Percentiles rank a stretch among this genome's conserved stretches.
Evolutionary conservation across 2,888 invertebrate genomes (phyloP).

Genomic region (Griposia aprilina): DNA sequence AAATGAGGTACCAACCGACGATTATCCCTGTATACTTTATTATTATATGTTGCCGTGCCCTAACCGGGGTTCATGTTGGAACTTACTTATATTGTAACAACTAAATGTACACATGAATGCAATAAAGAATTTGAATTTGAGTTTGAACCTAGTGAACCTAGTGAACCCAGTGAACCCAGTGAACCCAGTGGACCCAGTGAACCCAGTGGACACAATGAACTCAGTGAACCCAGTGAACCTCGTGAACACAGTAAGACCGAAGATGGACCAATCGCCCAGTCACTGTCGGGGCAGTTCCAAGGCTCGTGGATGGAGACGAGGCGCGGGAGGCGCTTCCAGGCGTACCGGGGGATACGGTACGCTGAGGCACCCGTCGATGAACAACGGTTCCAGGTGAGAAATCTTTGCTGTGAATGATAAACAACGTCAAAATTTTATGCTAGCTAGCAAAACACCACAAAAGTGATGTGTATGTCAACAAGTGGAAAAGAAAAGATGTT

Average conservation of each 20-base stretch:
- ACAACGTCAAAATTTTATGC: not conserved
- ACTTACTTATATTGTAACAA: too few species aligned
- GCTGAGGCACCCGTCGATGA: slow-evolving; percentile 82
- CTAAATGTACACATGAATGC: too few species aligned
- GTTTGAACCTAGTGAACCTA: too few species aligned
- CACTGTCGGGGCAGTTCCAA: slow-evolving; percentile 77
- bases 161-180: too few species aligned
- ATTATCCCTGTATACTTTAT: too few species aligned
- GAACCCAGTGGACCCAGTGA: not conserved
- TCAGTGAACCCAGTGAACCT: not conserved
- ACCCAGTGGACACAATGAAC: not conserved
- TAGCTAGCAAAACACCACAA: not conserved
- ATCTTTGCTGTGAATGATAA: not conserved
- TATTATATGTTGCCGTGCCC: too few species aligned
- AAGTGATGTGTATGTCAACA: too few species aligned
- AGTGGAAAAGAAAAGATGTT: too few species aligned
- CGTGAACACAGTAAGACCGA: not conserved
- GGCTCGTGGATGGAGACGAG: slow-evolving; percentile 82
- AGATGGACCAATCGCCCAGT: slow-evolving; percentile 64
- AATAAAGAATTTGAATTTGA: too few species aligned
- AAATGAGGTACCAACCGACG: too few species aligned
- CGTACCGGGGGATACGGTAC: slow-evolving; percentile 85
- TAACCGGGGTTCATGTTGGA: too few species aligned
- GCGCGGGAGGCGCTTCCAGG: slow-evolving; percentile 79
- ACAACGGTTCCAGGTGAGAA: slow-evolving; percentile 81